A percentile compares a stretch with the other conserved stretches of the same genome.
Evolutionary conservation across 2,888 invertebrate species (phyloP).

Genomic region (Microctonus hyperodae): DNA sequence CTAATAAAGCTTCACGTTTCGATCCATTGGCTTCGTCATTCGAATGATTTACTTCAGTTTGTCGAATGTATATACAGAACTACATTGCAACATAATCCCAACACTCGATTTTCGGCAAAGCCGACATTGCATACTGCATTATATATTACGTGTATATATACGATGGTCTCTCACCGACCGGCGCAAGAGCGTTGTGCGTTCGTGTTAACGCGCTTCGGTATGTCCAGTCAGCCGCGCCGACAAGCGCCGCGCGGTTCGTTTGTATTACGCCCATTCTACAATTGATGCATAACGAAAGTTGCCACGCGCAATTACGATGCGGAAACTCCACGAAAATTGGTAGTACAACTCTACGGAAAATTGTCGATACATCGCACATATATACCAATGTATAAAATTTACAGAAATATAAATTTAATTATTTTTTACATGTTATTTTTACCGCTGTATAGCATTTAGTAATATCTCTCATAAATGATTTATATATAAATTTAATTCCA

Average conservation of each 20-base stretch:
- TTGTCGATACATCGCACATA: background rate
- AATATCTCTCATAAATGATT: too few relatives aligned
- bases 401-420: background rate
- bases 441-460: too few relatives aligned
- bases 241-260: background rate
- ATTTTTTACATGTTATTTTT: background rate
- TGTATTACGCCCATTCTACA: constrained; percentile 1
- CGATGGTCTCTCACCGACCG: background rate
- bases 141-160: constrained; percentile 13
- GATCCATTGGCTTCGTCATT: constrained; percentile 51
- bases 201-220: constrained; percentile 17
- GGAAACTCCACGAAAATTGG: background rate
- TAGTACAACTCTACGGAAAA: background rate
- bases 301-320: constrained; percentile 5
- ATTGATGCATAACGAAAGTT: constrained; percentile 16
- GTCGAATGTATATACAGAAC: constrained; percentile 31
- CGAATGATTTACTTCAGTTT: constrained; percentile 47
- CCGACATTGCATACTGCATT: constrained; percentile 28
- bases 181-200: background rate
- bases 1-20: constrained; percentile 15
- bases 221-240: constrained; percentile 14
- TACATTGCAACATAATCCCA: constrained; percentile 46
- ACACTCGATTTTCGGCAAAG: constrained; percentile 50
- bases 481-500: too few relatives aligned
- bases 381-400: background rate